Evolutionary conservation across 2,797 vertebrate genomes (phyloP).

Genomic region (Sebastes aleutianus): DNA sequence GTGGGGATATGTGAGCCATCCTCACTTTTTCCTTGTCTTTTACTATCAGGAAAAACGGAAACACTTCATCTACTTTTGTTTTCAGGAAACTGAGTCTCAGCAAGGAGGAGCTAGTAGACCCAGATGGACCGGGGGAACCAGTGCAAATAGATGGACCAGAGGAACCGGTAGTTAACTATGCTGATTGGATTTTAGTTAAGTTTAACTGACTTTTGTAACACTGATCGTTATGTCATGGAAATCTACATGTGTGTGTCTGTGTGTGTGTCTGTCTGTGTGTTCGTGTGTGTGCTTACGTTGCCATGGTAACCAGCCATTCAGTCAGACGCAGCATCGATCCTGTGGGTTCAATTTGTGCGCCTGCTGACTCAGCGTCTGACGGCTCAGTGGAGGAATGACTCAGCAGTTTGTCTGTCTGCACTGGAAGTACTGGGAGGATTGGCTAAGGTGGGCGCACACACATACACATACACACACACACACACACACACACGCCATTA

Average conservation of each 20-base stretch:
- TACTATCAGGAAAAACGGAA: neutral
- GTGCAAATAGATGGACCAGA: neutral
- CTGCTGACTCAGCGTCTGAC: constrained; percentile 92
- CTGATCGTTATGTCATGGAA: neutral
- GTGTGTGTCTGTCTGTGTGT: too few relatives aligned
- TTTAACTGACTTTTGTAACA: neutral
- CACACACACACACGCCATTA: too few relatives aligned
- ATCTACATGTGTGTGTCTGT: neutral
- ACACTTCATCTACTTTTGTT: neutral
- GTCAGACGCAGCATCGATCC: neutral
- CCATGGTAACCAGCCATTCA: neutral
- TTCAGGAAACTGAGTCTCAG: constrained; percentile 5
- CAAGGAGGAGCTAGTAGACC: neutral
- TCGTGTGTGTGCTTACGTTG: neutral
- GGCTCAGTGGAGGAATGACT: constrained; percentile 91
- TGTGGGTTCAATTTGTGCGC: constrained; percentile 51
- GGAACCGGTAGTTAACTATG: neutral
- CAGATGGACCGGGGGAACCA: neutral
- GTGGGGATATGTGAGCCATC: too few relatives aligned
- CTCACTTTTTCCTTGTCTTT: neutral
- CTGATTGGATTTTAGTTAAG: neutral
- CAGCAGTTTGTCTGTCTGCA: constrained; percentile 92
- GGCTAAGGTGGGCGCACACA: constrained; percentile 44
- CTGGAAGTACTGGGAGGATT: constrained; percentile 83
- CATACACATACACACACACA: neutral